phyloP scores from a whole-genome alignment of 2,888 invertebrate species.

The Acronicta psi region DNA sequence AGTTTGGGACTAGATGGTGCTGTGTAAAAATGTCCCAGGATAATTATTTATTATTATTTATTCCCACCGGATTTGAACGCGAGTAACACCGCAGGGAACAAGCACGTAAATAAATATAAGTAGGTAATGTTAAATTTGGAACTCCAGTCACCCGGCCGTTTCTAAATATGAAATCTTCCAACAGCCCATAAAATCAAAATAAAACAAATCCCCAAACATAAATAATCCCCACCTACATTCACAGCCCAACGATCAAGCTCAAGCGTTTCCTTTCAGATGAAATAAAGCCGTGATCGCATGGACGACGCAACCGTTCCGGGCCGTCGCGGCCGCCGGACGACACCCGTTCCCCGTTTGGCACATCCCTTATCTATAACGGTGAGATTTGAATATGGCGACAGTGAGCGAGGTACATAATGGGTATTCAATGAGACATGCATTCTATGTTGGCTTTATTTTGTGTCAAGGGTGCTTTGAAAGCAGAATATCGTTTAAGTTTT shows the following conservation, averaged over 20 bases:
- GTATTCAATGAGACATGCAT: slow-evolving; percentile 45
- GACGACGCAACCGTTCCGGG: slow-evolving; percentile 63
- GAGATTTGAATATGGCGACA: slow-evolving; percentile 62
- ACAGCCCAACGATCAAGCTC: slow-evolving; percentile 63
- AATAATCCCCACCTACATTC: slow-evolving; percentile 37
- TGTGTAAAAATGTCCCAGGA: too few species aligned
- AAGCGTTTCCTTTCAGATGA: slow-evolving; percentile 71
- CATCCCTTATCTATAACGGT: slow-evolving; percentile 70
- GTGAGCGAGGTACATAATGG: slow-evolving; percentile 60
- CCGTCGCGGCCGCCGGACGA: slow-evolving; percentile 66
- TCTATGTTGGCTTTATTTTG: slow-evolving; percentile 37
- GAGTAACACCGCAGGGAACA: too few species aligned
- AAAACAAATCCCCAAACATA: slow-evolving; percentile 28
- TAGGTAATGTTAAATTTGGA: too few species aligned
- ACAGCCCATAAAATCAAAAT: slow-evolving; percentile 20
- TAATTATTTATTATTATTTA: too few species aligned
- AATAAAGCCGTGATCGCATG: slow-evolving; percentile 71
- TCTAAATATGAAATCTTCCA: neutral
- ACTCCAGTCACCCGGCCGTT: too few species aligned
- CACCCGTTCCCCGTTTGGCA: slow-evolving; percentile 65
- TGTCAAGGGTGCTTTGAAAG: slow-evolving; percentile 31
- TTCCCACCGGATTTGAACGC: too few species aligned
- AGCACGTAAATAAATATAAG: too few species aligned
- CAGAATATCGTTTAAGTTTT: neutral
- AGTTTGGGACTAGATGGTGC: too few species aligned